Conservation (phyloP, 2,797 vertebrate species). For the Galaxias olidus region DNA sequence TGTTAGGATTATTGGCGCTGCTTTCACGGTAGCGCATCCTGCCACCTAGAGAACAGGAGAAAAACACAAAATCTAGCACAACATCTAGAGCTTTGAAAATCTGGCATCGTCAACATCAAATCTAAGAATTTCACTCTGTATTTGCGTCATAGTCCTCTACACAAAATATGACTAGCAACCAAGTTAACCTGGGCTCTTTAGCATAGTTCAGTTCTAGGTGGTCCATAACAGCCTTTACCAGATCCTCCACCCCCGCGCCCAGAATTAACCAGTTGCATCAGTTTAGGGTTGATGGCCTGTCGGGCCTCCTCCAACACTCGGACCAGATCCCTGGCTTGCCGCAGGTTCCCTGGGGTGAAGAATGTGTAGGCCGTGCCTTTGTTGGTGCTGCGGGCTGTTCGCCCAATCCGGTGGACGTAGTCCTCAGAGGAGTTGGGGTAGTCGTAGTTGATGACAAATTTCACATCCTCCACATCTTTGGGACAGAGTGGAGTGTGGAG, state of each 20-base stretch:
- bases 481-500: not conserved
- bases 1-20: constrained; percentile 88
- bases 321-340: constrained; percentile 93
- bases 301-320: constrained; percentile 94
- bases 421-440: constrained; percentile 98
- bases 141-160: too few relatives aligned
- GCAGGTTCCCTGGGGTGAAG: constrained; percentile 95
- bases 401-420: constrained; percentile 95
- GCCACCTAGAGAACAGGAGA: constrained; percentile 57
- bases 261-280: constrained; percentile 91
- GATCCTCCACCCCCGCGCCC: constrained; percentile 86
- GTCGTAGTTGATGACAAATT: constrained; percentile 99
- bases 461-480: constrained; percentile 95
- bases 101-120: too few relatives aligned
- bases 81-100: too few relatives aligned
- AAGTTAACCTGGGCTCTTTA: too few relatives aligned
- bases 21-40: constrained; percentile 85
- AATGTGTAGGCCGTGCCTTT: constrained; percentile 98
- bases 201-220: not conserved
- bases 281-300: constrained; percentile 95
- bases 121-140: too few relatives aligned
- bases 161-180: too few relatives aligned
- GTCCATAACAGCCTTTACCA: too few relatives aligned
- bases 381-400: constrained; percentile 96
- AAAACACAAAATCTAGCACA: not conserved